These are phyloP conservation scores for Radopholus similis DNA, from an alignment of 1,140 invertebrate genomes.

Conservation along the genomic window DNA sequence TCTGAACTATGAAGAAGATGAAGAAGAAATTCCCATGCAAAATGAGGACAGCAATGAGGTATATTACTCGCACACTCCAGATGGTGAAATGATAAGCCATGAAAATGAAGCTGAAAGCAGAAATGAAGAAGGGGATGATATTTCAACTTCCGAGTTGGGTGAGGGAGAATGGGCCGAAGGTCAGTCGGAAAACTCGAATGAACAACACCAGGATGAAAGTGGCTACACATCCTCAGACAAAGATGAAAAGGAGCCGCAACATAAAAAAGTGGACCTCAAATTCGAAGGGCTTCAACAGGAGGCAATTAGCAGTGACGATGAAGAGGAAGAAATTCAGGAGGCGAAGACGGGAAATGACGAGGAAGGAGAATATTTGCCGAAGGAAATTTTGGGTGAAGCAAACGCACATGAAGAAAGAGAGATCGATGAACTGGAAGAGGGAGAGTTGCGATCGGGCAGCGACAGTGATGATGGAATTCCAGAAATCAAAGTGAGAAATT, in stretches of 20 bases:
- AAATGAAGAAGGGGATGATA: neutral
- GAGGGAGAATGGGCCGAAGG: neutral
- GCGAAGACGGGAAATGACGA: neutral
- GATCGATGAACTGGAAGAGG: neutral
- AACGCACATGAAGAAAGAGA: neutral
- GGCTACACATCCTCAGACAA: neutral
- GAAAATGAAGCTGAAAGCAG: neutral
- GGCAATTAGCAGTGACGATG: neutral
- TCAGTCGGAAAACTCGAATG: no score
- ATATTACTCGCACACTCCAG: neutral
- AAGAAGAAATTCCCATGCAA: neutral
- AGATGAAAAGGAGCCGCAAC: neutral
- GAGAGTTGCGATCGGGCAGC: neutral
- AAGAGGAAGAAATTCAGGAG: neutral
- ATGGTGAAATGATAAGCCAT: neutral
- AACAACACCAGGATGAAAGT: no score
- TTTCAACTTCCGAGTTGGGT: neutral
- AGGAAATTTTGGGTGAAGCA: no score
- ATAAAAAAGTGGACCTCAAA: neutral
- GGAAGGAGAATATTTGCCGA: neutral
- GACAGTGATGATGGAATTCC: neutral
- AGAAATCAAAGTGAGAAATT: neutral
- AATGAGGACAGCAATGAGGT: neutral
- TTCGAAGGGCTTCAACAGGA: neutral
- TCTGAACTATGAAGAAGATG: slow-evolving; percentile 15